Evolutionary conservation across 1,140 invertebrate species (phyloP).

Genomic region (Teleopsis dalmanni): DNA sequence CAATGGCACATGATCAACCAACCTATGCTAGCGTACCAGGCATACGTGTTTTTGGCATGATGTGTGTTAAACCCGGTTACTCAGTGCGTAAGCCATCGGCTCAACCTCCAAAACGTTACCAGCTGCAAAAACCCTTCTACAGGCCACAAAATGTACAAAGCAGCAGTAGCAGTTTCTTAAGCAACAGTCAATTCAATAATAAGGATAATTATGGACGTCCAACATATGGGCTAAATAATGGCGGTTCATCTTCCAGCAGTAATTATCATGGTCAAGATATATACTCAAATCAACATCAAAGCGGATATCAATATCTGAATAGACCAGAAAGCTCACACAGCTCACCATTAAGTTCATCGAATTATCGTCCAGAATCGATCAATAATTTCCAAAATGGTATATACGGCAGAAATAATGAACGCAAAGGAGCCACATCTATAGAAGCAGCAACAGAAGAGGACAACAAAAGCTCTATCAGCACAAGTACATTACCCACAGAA

Average conservation of each 20-base stretch:
- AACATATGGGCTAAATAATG: background rate
- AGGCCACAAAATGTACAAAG: slow-evolving; percentile 19
- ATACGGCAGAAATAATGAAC: slow-evolving; percentile 38
- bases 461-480: slow-evolving; percentile 14
- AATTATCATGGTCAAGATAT: slow-evolving; percentile 8
- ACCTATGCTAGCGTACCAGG: slow-evolving; percentile 88
- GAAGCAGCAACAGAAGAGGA: slow-evolving; percentile 24
- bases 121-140: slow-evolving; percentile 40
- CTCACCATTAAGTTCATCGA: slow-evolving; percentile 18
- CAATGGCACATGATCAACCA: slow-evolving; percentile 87
- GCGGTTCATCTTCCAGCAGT: background rate
- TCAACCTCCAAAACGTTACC: slow-evolving; percentile 41
- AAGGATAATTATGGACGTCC: slow-evolving; percentile 38
- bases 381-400: slow-evolving; percentile 35
- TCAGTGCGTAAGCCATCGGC: slow-evolving; percentile 36
- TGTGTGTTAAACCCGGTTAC: slow-evolving; percentile 59
- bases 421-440: slow-evolving; percentile 33
- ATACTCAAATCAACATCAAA: slow-evolving; percentile 23
- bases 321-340: slow-evolving; percentile 31
- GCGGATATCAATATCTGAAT: slow-evolving; percentile 39
- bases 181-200: slow-evolving; percentile 9
- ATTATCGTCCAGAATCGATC: slow-evolving; percentile 36
- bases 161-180: slow-evolving; percentile 14
- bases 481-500: slow-evolving; percentile 30
- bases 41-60: slow-evolving; percentile 88